Evolutionary conservation across 2,797 vertebrate species (phyloP), one percentile per base, ranked within the genome.

Genomic region (Coendou prehensilis): DNA sequence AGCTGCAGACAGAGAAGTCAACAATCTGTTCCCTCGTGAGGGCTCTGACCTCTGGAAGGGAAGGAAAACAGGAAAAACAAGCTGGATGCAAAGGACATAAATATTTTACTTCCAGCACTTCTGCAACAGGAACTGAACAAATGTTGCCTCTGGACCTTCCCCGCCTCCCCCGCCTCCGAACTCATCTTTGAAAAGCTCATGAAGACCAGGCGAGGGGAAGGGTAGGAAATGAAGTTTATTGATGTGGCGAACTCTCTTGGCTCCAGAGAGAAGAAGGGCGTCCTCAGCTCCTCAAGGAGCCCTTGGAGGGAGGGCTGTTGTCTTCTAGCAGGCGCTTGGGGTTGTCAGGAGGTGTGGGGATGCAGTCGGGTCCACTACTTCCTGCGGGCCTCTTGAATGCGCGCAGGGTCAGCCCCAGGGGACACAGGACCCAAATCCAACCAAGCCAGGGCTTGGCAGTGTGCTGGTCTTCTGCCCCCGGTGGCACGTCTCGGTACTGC

Each of bases 381-480:
- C 4, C 2, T 15, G 11, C 3, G 4, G 73, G 26, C 8, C 26
- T 7, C 23, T 0, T 6, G 23, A 45, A 5, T 26, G 6, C 3
- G 3, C 9, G 13, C 10, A 75, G 41, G 71, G 13, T 22, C 20
- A 15, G 71, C 20, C 41, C 23, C 37, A 6, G 37, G 9, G 37
- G 22, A 15, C 37, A 15, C 30, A 23, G 22, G 10, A 0, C 50
- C 0, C 33, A 22, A n/a, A 37, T 30, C 6, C 64, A 67, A 9
- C n/a, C 1, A 15, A 9, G 11, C 18, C 0, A 1, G 2, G 63
- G 63, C 75, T 54, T 8, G 0, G 0, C 0, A 10, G 8, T 0
- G 7, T 0, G 23, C 79, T n/a, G 15, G 75, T 56, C 88, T 75
- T 30, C 61, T 15, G 54, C 41, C 79, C 41, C 59, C 6, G 14